Evolutionary conservation across 1,140 invertebrate genomes (phyloP).

Genomic region (Spodoptera frugiperda): DNA sequence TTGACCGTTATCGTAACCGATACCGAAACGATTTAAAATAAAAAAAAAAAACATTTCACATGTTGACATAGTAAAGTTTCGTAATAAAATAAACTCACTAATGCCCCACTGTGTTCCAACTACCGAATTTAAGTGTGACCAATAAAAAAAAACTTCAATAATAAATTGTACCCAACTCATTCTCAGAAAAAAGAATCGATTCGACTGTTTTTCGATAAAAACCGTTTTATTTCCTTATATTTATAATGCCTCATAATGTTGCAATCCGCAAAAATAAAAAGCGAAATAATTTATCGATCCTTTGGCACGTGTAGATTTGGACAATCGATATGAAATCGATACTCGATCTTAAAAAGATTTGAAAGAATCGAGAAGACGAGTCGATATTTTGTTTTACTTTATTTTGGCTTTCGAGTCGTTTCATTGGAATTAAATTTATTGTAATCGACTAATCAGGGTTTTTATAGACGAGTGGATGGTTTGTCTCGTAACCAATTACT

Average conservation of each 20-base stretch:
- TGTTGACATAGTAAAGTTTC: slow-evolving; percentile 19
- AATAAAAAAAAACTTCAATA: slow-evolving; percentile 17
- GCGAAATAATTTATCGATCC: slow-evolving; percentile 5
- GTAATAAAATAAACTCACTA: slow-evolving; percentile 33
- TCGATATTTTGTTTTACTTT: not conserved
- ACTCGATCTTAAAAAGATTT: slow-evolving; percentile 15
- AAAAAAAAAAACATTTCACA: slow-evolving; percentile 19
- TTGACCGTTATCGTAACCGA: not conserved
- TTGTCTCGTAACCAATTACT: slow-evolving; percentile 6
- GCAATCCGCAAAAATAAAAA: slow-evolving; percentile 4
- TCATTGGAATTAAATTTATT: slow-evolving; percentile 1
- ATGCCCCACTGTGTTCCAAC: slow-evolving; percentile 17
- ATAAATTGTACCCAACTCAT: slow-evolving; percentile 21
- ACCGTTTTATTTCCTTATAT: slow-evolving; percentile 22
- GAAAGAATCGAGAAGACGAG: slow-evolving; percentile 18
- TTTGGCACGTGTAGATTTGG: slow-evolving; percentile 25
- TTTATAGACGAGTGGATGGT: slow-evolving; percentile 1
- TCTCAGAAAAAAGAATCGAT: slow-evolving; percentile 27
- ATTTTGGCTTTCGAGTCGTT: not conserved
- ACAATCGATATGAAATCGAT: slow-evolving; percentile 21
- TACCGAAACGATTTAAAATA: slow-evolving; percentile 13
- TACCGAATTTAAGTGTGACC: slow-evolving; percentile 39
- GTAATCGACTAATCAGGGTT: not conserved
- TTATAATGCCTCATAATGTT: slow-evolving; percentile 33
- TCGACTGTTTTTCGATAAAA: slow-evolving; percentile 15